Evolutionary conservation across 2,888 invertebrate genomes (phyloP).

Genomic region (Hartigia nigra): DNA sequence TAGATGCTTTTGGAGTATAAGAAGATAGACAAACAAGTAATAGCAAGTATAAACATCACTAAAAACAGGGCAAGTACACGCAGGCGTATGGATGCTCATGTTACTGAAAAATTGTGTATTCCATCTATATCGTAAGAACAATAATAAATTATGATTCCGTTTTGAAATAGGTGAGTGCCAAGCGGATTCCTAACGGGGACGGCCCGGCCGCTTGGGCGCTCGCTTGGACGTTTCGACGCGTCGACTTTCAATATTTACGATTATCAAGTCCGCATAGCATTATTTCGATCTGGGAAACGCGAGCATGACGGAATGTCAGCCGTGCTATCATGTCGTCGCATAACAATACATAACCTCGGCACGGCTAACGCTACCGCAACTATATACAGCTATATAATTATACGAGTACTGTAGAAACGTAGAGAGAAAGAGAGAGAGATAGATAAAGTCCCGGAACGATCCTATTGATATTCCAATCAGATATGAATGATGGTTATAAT

Average conservation of each 20-base stretch:
- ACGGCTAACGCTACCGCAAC: constrained; percentile 4
- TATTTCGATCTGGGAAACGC: constrained; percentile 65
- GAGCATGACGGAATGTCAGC: constrained; percentile 63
- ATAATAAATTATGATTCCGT: constrained; percentile 58
- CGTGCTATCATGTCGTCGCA: constrained; percentile 29
- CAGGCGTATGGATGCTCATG: neutral
- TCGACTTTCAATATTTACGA: constrained; percentile 59
- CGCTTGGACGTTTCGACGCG: constrained; percentile 5
- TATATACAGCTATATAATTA: constrained; percentile 19
- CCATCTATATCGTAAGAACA: constrained; percentile 24
- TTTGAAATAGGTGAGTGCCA: constrained; percentile 53
- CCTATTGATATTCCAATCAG: constrained; percentile 56
- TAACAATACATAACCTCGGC: constrained; percentile 27
- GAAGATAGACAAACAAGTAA: neutral
- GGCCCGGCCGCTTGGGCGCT: constrained; percentile 16
- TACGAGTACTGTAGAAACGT: constrained; percentile 10
- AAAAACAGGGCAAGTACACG: constrained; percentile 1
- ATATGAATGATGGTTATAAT: constrained; percentile 56
- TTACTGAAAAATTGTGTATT: neutral
- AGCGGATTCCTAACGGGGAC: constrained; percentile 58
- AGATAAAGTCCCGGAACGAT: constrained; percentile 10
- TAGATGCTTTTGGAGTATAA: neutral
- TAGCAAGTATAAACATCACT: constrained; percentile 27
- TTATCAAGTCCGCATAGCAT: constrained; percentile 63
- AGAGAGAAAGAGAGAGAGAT: constrained; percentile 11